Base-by-base conservation (phyloP, 2,113 vertebrate genomes). In the Nestor notabilis region DNA sequence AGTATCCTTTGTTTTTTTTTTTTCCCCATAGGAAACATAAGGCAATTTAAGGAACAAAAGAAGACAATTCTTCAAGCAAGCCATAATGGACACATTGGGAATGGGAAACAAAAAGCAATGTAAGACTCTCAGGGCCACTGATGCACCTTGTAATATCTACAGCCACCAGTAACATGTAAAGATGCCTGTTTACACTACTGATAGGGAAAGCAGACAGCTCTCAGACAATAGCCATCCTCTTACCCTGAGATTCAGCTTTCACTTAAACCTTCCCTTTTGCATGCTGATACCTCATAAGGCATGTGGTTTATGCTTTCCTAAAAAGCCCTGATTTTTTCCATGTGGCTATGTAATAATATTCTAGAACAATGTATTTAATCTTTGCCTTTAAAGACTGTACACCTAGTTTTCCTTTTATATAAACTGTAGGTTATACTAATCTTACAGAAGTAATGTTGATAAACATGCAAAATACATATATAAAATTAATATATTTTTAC, bases 81-180 rank as follows among this genome's bases (percentile, higher is more conserved):
- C 15, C 46, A 83, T 69, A 96, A 20, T 87, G 47, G 63, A 72
- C 41, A 77, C 5, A 37, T 3, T 50, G 13, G 74, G 84, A 95
- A 97, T 87, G 90, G 81, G 82, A 96, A 96, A 70, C 41, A 95
- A 89, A 82, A 58, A 97, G 63, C 90, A 91, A 82, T 78, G 43
- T 68, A 89, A 92, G 53, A 25, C 23, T 56, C 25, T 55, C 43
- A 81, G 43, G 23, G 68, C 33, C 55, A 65, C 27, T 71, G 75
- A 68, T 20, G 2, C 12, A 60, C 58, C 31, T 41, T 72, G 35
- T 50, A 15, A 21, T 58, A 31, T 6, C 11, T 68, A 41, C 29
- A 72, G 47, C 4, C 39, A 37, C 25, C 2, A 2, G 3, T 7
- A 50, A 6, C 28, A 18, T 4, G 11, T 43, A 17, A 65, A 41